phyloP scores from a whole-genome alignment of 1,140 invertebrate species.

The Diabrotica virgifera region DNA sequence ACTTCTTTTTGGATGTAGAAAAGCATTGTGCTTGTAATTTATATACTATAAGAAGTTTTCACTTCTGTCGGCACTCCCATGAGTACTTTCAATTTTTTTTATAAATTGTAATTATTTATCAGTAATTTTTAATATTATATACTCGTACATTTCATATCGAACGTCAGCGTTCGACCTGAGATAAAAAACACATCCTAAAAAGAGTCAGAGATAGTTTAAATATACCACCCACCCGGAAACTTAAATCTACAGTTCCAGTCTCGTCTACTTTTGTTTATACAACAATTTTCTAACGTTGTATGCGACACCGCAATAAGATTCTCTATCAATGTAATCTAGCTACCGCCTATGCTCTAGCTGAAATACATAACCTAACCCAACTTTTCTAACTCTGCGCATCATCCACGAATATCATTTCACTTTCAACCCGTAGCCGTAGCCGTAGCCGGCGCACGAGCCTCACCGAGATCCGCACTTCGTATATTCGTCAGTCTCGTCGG shows the following conservation, averaged over 20 bases:
- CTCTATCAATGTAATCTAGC: constrained; percentile 5
- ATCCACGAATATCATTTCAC: constrained; percentile 17
- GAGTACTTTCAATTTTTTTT: too few species aligned
- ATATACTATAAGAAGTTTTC: too few species aligned
- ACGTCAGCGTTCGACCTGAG: too few species aligned
- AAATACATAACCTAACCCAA: constrained; percentile 21
- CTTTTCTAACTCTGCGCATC: constrained; percentile 21
- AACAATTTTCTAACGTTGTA: constrained; percentile 15
- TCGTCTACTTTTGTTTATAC: constrained; percentile 14
- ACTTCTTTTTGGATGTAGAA: too few species aligned
- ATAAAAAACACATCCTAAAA: too few species aligned
- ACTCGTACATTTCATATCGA: too few species aligned
- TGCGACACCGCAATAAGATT: neutral
- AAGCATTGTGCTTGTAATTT: too few species aligned
- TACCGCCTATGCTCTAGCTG: constrained; percentile 16
- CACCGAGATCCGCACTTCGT: constrained; percentile 5
- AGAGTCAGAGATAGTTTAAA: neutral
- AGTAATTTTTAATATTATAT: too few species aligned
- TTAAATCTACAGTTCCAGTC: neutral
- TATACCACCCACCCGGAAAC: constrained; percentile 16
- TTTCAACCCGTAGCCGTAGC: constrained; percentile 10
- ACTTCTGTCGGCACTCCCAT: too few species aligned
- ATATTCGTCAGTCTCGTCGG: neutral
- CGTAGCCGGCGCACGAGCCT: neutral
- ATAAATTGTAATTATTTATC: too few species aligned